Evolutionary conservation across 1,140 invertebrate species (phyloP).

Genomic region (Phthorimaea operculella): DNA sequence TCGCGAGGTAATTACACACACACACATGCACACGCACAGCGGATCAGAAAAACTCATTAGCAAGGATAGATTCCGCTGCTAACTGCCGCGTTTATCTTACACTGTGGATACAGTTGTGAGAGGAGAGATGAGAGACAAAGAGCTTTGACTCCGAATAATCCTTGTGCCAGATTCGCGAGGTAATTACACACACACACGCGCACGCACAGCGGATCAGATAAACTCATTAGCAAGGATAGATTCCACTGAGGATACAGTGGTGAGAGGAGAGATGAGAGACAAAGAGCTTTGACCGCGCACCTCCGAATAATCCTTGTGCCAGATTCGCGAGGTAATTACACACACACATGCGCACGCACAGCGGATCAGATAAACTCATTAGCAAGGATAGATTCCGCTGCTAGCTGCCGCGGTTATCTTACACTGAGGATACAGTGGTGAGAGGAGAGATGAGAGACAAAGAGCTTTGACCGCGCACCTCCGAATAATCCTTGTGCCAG

Average conservation of each 20-base stretch:
- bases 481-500: conserved; percentile 46
- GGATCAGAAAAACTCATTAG: conserved; percentile 65
- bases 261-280: conserved; percentile 13
- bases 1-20: conserved; percentile 54
- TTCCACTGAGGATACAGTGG: conserved; percentile 26
- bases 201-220: conserved; percentile 45
- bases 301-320: conserved; percentile 44
- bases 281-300: conserved; percentile 40
- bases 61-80: conserved; percentile 61
- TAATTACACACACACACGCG: conserved; percentile 57
- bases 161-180: conserved; percentile 57
- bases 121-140: conserved; percentile 30
- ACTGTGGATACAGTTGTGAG: conserved; percentile 7
- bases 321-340: conserved; percentile 60
- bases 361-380: conserved; percentile 64
- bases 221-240: conserved; percentile 67
- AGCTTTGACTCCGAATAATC: conserved; percentile 39
- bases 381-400: conserved; percentile 62
- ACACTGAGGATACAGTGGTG: conserved; percentile 10
- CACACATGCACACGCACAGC: conserved; percentile 38
- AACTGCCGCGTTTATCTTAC: conserved; percentile 46
- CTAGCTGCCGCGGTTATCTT: conserved; percentile 49
- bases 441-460: conserved; percentile 25
- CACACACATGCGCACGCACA: conserved; percentile 17
- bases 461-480: conserved; percentile 39